Percentiles rank a stretch among this genome's conserved stretches.
Conservation (phyloP, 2,797 vertebrate genomes). For the Sparidentex hasta region DNA sequence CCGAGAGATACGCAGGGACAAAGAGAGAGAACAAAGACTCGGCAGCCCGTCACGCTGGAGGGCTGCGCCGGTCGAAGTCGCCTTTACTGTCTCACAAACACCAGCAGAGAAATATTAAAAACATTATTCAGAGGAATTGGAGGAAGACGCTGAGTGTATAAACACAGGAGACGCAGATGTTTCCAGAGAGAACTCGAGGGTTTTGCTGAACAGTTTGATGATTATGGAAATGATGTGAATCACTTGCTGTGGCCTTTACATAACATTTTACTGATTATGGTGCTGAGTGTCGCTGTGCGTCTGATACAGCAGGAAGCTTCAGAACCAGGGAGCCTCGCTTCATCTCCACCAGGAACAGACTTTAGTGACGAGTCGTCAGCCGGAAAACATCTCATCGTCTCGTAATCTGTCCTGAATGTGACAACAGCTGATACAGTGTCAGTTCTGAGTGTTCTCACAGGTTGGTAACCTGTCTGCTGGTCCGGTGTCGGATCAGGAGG, state of each 20-base stretch:
- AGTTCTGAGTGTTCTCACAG: too few species aligned
- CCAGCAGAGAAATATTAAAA: neutral
- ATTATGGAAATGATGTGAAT: neutral
- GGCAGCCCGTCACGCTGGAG: constrained; percentile 4
- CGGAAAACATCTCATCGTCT: too few species aligned
- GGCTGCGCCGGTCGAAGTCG: neutral
- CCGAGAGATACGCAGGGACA: neutral
- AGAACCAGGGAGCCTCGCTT: neutral
- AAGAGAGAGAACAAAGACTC: neutral
- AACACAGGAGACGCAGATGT: neutral
- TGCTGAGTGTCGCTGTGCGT: neutral
- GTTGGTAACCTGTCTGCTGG: too few species aligned
- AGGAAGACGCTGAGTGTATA: neutral
- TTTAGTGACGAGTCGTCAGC: too few species aligned
- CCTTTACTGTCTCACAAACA: neutral
- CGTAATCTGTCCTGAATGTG: too few species aligned
- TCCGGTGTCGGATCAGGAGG: too few species aligned
- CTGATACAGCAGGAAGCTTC: neutral
- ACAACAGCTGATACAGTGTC: too few species aligned
- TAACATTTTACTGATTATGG: neutral
- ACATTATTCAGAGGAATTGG: neutral
- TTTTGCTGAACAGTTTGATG: neutral
- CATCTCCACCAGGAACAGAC: neutral
- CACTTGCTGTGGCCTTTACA: neutral
- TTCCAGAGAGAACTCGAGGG: neutral